These are phyloP conservation scores for Cacatua alba DNA, from an alignment of 2,113 vertebrate genomes.

Conservation along the genomic window DNA sequence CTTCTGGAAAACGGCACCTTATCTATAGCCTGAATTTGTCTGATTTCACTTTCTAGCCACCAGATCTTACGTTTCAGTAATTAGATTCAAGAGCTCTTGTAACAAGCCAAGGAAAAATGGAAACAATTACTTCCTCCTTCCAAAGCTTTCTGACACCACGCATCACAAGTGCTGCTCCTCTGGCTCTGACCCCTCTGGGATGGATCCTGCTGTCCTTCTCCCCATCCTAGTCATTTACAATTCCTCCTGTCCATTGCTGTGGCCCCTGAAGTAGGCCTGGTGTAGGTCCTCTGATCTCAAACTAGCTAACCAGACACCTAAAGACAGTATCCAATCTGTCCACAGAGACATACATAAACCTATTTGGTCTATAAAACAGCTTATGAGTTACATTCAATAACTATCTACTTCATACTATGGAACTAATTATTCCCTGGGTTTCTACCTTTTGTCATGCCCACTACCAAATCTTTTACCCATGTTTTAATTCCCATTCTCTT, in stretches of 20 bases:
- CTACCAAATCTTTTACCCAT: neutral
- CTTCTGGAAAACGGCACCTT: neutral
- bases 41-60: neutral
- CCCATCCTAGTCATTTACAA: neutral
- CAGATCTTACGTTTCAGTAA: neutral
- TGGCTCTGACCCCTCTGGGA: neutral
- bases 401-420: neutral
- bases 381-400: neutral
- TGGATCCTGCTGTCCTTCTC: neutral
- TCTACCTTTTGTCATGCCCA: neutral
- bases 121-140: neutral
- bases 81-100: neutral
- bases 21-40: neutral
- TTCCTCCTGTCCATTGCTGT: neutral
- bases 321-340: neutral
- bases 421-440: neutral
- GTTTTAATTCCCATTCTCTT: neutral
- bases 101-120: neutral
- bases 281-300: neutral
- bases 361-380: neutral
- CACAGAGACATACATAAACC: neutral
- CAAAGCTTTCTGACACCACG: neutral
- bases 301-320: neutral
- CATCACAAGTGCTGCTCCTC: neutral
- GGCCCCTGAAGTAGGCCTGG: fast-evolving